Evolutionary conservation across 2,797 vertebrate genomes (phyloP).

Genomic region (Lates japonicus): DNA sequence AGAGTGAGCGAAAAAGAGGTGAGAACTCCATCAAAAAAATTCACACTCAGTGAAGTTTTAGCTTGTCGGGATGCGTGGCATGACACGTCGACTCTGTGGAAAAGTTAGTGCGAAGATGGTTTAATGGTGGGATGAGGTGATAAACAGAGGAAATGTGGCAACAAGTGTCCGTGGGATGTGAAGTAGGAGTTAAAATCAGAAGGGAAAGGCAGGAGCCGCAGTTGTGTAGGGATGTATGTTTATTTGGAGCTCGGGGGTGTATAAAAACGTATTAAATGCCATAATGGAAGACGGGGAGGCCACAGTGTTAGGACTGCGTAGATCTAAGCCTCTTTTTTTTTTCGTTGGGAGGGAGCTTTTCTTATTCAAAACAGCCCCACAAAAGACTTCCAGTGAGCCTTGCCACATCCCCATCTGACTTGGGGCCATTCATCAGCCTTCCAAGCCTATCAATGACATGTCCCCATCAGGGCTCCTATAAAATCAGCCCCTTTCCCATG

Average conservation of each 20-base stretch:
- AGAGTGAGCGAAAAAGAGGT: conserved; percentile 62
- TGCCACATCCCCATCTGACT: conserved; percentile 99
- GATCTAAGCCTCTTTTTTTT: conserved; percentile 97
- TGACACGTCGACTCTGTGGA: background rate
- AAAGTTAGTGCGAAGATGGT: conserved; percentile 43
- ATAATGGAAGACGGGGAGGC: conserved; percentile 96
- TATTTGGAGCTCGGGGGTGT: conserved; percentile 80
- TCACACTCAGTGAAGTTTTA: conserved; percentile 48
- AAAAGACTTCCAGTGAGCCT: conserved; percentile 99
- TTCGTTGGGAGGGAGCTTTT: conserved; percentile 95
- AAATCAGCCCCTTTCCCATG: conserved; percentile 99
- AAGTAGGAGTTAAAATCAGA: conserved; percentile 87
- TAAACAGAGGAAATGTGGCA: conserved; percentile 55
- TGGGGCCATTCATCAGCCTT: conserved; percentile 99
- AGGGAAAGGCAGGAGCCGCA: conserved; percentile 56
- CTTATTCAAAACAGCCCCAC: conserved; percentile 99
- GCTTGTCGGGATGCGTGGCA: conserved; percentile 19
- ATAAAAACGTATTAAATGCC: conserved; percentile 95
- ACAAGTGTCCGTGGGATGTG: conserved; percentile 84
- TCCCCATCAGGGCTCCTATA: conserved; percentile 99
- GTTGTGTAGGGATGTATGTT: conserved; percentile 70
- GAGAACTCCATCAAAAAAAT: conserved; percentile 60
- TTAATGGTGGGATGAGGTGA: conserved; percentile 7
- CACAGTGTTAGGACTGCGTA: conserved; percentile 97
- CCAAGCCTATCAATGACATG: conserved; percentile 99